These are phyloP conservation scores for Pandemis corylana DNA, from an alignment of 2,888 invertebrate species.

Conservation along the genomic window DNA sequence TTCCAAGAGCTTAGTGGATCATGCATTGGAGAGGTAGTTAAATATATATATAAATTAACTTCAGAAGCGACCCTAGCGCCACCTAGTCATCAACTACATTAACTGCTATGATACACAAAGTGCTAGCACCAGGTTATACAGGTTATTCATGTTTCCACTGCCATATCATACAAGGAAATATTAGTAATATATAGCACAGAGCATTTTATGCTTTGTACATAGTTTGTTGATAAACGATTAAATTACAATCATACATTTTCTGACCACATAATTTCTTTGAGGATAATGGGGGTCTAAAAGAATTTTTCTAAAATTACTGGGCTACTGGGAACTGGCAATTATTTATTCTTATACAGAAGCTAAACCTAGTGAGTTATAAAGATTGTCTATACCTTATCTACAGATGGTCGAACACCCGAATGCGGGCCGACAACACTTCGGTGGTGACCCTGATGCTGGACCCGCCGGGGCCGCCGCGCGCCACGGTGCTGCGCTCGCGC, in stretches of 20 bases:
- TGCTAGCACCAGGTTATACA: too few species aligned
- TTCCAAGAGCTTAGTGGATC: slow-evolving; percentile 93
- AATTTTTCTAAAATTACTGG: too few species aligned
- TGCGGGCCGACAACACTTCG: slow-evolving; percentile 98
- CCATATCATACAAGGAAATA: neutral
- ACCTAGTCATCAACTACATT: too few species aligned
- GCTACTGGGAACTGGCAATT: too few species aligned
- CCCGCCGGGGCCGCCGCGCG: slow-evolving; percentile 92
- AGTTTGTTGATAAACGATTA: too few species aligned
- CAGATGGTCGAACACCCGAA: slow-evolving; percentile 93
- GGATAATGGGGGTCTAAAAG: too few species aligned
- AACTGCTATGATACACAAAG: too few species aligned
- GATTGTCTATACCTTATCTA: neutral
- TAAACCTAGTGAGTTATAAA: too few species aligned
- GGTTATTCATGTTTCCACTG: neutral
- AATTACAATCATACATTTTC: too few species aligned
- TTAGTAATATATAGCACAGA: neutral
- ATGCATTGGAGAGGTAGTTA: slow-evolving; percentile 87
- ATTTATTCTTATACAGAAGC: too few species aligned
- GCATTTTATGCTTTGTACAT: neutral
- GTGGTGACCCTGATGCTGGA: slow-evolving; percentile 96
- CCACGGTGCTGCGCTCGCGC: slow-evolving; percentile 84
- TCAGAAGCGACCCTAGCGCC: neutral
- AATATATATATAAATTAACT: neutral
- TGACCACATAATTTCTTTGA: too few species aligned